Percentiles rank a stretch among this genome's conserved stretches.
phyloP scores from a whole-genome alignment of 1,140 invertebrate species.

The Tribolium castaneum region DNA sequence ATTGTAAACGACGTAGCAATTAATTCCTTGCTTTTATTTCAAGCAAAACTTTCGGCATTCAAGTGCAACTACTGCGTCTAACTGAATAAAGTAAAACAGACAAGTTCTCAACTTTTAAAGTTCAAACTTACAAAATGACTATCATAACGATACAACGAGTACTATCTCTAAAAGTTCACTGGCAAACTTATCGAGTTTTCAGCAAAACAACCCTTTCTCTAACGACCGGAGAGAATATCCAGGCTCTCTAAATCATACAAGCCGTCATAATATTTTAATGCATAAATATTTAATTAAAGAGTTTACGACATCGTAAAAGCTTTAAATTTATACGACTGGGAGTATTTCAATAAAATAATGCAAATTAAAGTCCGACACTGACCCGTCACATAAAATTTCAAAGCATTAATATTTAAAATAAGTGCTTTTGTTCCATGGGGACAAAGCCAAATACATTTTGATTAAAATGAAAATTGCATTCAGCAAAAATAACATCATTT shows the following conservation, averaged over 20 bases:
- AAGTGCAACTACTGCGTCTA: not conserved
- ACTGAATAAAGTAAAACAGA: not conserved
- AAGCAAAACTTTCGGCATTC: not conserved
- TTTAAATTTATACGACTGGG: not conserved
- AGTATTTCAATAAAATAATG: slow-evolving; percentile 19
- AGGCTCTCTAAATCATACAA: not conserved
- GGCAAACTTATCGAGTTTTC: not conserved
- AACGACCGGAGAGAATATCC: not conserved
- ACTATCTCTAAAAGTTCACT: not conserved
- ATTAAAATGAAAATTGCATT: not conserved
- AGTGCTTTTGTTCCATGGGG: not conserved
- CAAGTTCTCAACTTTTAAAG: not conserved
- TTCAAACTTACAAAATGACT: not conserved
- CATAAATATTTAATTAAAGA: not conserved
- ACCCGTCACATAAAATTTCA: not conserved
- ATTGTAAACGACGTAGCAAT: too few relatives aligned
- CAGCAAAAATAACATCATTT: not conserved
- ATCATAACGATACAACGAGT: not conserved
- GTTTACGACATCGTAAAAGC: not conserved
- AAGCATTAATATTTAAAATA: slow-evolving; percentile 2
- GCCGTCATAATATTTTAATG: not conserved
- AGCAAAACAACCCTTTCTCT: not conserved
- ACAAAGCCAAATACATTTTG: not conserved
- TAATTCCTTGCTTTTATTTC: not conserved
- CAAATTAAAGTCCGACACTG: slow-evolving; percentile 1